Base-by-base conservation (phyloP, 1,140 invertebrate genomes). In the Calosoma granatense region DNA sequence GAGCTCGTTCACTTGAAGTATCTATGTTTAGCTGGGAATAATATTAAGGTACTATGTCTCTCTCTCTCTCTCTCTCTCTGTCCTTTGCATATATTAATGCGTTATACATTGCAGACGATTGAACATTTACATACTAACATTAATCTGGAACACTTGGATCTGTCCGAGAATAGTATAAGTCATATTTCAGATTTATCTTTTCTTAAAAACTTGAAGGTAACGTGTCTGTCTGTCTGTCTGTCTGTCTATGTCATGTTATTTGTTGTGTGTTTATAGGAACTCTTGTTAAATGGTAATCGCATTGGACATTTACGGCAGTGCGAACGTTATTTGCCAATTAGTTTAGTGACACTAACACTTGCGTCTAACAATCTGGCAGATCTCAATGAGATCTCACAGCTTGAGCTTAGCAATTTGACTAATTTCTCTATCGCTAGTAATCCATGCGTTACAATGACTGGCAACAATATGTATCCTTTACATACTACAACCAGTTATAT, bases 121-220 rank as follows among this genome's bases (percentile, higher is more conserved):
- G 90, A 94, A 67, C 88, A 92, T 74, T 74, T 95, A 52, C 85
- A 88, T 62, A 83, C 83, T 60, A 92, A 90, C 67, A 76, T 81
- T 17, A 83, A 85, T 64, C 72, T 95, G 65, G 86, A 90, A 66
- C 81, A 87, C 68, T 71, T 94, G 56, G 92, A 95, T 77, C 72
- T 95, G 41, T 92, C 91, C 0, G 88, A 92, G 65, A 96, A 96
- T 69, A 86, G 83, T 64, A 93, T 96, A 59, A 82, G 84, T 54
- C 82, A 83, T 64, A 79, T 94, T 51, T 83, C 85, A 60, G 90
- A 94, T 74, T 80, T 96, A 53, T 89, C 90, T 22, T 85, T 83
- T 71, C 74, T 95, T 58, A 83, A 83, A 69, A 80, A 77, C 68
- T 77, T 94, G 14, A 88, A 90, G 81, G 89, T 92, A 77, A 71